Evolutionary conservation across 1,140 invertebrate genomes (phyloP).

Genomic region (Pogonognathellus flavescens): DNA sequence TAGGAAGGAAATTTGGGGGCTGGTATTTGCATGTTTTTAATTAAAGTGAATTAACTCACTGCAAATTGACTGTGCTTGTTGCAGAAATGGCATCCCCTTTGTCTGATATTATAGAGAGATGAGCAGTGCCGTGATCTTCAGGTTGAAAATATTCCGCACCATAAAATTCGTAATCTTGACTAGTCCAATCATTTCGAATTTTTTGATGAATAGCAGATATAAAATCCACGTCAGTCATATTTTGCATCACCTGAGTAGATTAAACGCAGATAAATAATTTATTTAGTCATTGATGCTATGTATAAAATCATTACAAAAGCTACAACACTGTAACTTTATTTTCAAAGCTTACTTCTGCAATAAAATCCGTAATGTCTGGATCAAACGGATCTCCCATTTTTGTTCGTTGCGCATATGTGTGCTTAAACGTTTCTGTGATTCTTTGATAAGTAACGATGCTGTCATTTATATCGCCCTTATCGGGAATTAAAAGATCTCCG

Average conservation of each 20-base stretch:
- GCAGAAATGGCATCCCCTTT: constrained; percentile 94
- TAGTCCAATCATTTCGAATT: constrained; percentile 81
- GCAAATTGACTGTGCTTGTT: constrained; percentile 91
- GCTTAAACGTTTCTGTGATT: constrained; percentile 94
- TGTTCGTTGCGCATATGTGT: constrained; percentile 87
- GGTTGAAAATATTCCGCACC: constrained; percentile 75
- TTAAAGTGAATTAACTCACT: constrained; percentile 76
- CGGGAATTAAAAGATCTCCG: constrained; percentile 75
- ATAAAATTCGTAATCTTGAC: constrained; percentile 78
- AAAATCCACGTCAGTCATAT: constrained; percentile 79
- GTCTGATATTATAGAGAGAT: constrained; percentile 86
- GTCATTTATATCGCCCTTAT: neutral
- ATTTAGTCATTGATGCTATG: no score
- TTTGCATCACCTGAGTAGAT: constrained; percentile 74
- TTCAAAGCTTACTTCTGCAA: constrained; percentile 30
- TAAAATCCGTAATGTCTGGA: constrained; percentile 76
- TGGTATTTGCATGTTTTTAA: no score
- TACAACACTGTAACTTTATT: no score
- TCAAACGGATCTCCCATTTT: constrained; percentile 87
- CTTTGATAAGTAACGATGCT: constrained; percentile 79
- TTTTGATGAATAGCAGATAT: constrained; percentile 75
- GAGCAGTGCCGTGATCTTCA: constrained; percentile 90
- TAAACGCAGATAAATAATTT: neutral
- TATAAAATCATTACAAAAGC: no score
- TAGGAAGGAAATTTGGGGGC: no score